These are phyloP conservation scores for Leptopilina boulardi DNA, from an alignment of 1,140 invertebrate genomes.

Conservation along the genomic window DNA sequence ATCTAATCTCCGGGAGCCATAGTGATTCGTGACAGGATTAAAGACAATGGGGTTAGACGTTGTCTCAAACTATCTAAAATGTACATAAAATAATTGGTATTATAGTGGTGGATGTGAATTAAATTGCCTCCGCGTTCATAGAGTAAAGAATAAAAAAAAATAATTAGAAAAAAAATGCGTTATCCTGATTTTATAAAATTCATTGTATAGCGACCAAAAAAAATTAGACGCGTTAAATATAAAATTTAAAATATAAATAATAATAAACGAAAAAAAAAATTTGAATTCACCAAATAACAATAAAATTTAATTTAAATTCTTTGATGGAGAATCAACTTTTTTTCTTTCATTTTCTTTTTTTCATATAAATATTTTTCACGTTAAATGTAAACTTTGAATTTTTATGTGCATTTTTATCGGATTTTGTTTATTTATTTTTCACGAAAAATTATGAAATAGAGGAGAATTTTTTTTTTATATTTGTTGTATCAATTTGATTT, in stretches of 20 bases:
- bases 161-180: background rate
- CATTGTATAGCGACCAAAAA: too few species aligned
- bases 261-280: background rate
- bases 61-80: slow-evolving; percentile 18
- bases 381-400: background rate
- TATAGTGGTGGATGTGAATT: background rate
- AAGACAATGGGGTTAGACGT: slow-evolving; percentile 19
- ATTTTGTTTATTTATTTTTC: background rate
- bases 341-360: background rate
- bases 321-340: background rate
- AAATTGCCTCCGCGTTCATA: background rate
- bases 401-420: background rate
- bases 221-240: too few species aligned
- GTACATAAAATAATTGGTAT: background rate
- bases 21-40: slow-evolving; percentile 29
- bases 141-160: background rate
- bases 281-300: background rate
- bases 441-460: background rate
- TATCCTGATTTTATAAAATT: too few species aligned
- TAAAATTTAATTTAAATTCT: slow-evolving; percentile 6
- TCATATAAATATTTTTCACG: background rate
- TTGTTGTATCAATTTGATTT: background rate
- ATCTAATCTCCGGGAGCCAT: slow-evolving; percentile 8
- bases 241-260: background rate
- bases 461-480: background rate